Base-by-base conservation (phyloP, 1,140 invertebrate genomes). In the Protaetia brevitarsis region DNA sequence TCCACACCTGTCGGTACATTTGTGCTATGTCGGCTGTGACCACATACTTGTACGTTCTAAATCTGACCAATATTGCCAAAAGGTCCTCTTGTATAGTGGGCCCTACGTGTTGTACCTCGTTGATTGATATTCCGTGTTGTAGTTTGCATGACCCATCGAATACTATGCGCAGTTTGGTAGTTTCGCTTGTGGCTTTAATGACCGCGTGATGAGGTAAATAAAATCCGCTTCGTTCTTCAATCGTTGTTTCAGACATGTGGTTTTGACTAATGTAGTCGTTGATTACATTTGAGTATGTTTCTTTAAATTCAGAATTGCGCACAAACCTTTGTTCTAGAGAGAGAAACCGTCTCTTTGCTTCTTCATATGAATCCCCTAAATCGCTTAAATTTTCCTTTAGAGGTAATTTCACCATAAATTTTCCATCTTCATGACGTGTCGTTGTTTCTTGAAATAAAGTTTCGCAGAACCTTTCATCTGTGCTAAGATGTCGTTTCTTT, bases 181-280 rank as follows among this genome's bases (percentile, higher is more conserved):
- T 64, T 45, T 29, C 41, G 28, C 34, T 45, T 11, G 34, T 21
- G 4, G 4, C 16, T 45, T 64, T 64, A 23, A 64, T 11, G 19
- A 64, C 34, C 10, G 62, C 62, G 29, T 45, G 62, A 64, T 64
- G 23, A 41, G 62, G 62, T 29, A 61, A 30, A 61, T 13, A 61
- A 36, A 26, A 51, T 51, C 13, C 5, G 1, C 13, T 34, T 34
- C 2, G 8, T 2, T 5, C 31, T 6, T 6, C 31, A 5, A 6
- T 34, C 2, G 1, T 34, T 34, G 5, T 6, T 6, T 34, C 1
- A 34, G 1, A 34, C 31, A 62, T 31, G 30, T 62, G 60, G 16
- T 31, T 31, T 28, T 60, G 58, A 23, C 21, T 21, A 13, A 62
- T 62, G 34, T 34, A 34, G 30, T 62, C 60, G 21, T 37, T 23